These are phyloP conservation scores for Dromas ardeola DNA, from an alignment of 2,113 vertebrate genomes.

Conservation along the genomic window DNA sequence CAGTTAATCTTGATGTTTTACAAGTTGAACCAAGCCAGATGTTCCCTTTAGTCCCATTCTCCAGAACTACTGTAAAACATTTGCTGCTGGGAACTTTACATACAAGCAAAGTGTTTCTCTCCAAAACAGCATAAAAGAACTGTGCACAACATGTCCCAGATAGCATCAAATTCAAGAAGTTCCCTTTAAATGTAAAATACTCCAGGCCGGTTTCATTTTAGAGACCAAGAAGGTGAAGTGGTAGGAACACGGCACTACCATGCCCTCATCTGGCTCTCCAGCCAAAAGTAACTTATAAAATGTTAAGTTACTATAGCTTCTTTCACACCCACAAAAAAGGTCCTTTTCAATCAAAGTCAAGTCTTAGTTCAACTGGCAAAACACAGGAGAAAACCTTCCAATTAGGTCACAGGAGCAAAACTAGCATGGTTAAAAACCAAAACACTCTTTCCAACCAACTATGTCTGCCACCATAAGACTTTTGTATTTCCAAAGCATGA, in stretches of 20 bases:
- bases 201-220: not conserved
- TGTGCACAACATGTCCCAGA: not conserved
- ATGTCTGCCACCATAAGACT: not conserved
- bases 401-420: not conserved
- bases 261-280: not conserved
- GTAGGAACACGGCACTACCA: not conserved
- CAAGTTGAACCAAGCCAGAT: not conserved
- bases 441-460: not conserved
- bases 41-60: not conserved
- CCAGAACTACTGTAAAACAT: not conserved
- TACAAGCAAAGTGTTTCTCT: not conserved
- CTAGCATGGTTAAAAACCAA: not conserved
- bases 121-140: not conserved
- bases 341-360: not conserved
- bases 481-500: not conserved
- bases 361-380: not conserved
- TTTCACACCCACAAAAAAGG: not conserved
- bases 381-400: not conserved
- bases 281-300: not conserved
- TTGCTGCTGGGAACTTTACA: not conserved
- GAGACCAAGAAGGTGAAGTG: not conserved
- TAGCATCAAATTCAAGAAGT: not conserved
- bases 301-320: not conserved
- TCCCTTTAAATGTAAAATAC: not conserved
- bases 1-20: not conserved